Conservation (phyloP, 2,797 vertebrate species). For the Aulostomus chinensis region DNA sequence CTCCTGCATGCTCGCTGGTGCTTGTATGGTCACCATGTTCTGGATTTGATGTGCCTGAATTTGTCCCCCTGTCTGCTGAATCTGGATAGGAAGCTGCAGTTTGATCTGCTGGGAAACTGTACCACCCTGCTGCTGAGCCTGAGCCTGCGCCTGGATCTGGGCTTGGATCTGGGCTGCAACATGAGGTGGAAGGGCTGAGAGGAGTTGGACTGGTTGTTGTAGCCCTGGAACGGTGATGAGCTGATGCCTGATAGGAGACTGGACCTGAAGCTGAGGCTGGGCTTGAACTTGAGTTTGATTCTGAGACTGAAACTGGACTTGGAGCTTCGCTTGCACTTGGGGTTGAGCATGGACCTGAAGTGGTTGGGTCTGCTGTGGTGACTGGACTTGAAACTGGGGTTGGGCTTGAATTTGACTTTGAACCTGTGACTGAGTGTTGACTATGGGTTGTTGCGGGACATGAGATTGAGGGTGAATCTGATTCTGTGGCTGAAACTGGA, state of each 20-base stretch:
- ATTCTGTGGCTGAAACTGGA: conserved; percentile 53
- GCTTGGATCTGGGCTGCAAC: conserved; percentile 88
- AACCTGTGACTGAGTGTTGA: conserved; percentile 32
- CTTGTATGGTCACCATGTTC: conserved; percentile 92
- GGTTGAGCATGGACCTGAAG: conserved; percentile 62
- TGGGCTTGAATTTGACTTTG: conserved; percentile 51
- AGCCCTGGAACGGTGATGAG: conserved; percentile 88
- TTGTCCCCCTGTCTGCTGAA: conserved; percentile 81
- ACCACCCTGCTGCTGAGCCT: conserved; percentile 77
- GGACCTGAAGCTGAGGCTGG: conserved; percentile 74
- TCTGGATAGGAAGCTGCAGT: conserved; percentile 89
- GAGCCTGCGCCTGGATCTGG: conserved; percentile 80
- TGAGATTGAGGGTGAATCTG: conserved; percentile 49
- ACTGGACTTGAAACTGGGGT: conserved; percentile 61
- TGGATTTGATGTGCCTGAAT: conserved; percentile 89
- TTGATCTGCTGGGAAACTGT: conserved; percentile 88
- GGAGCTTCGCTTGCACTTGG: conserved; percentile 68
- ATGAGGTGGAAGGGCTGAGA: conserved; percentile 84
- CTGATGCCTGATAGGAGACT: conserved; percentile 83
- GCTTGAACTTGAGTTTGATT: conserved; percentile 71
- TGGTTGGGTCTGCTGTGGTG: conserved; percentile 52
- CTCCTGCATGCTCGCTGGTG: conserved; percentile 88
- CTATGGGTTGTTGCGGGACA: conserved; percentile 10
- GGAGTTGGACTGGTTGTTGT: conserved; percentile 88
- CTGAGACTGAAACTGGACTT: conserved; percentile 72